phyloP scores from a whole-genome alignment of 2,888 invertebrate species.

The Tenodera sinensis region DNA sequence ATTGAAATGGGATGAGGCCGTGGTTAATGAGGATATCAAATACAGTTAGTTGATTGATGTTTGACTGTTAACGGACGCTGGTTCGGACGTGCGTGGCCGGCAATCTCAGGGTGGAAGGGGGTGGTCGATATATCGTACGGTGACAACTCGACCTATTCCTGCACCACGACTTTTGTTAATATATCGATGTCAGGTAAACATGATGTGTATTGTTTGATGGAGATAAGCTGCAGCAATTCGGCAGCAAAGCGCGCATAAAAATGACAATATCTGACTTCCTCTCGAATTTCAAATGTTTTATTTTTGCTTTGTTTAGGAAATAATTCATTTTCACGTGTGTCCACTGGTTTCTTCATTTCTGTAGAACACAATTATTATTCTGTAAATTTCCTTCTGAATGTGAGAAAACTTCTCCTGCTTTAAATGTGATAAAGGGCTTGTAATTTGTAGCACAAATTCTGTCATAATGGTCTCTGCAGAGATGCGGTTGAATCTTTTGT shows the following conservation, averaged over 20 bases:
- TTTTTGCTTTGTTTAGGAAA: too few species aligned
- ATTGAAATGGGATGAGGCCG: background rate
- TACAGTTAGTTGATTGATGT: slow-evolving; percentile 17
- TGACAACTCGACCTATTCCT: background rate
- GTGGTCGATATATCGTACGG: background rate
- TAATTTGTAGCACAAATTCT: too few species aligned
- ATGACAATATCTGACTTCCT: background rate
- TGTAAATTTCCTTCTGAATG: too few species aligned
- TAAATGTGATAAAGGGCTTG: too few species aligned
- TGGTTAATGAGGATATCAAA: slow-evolving; percentile 19
- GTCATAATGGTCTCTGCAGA: too few species aligned
- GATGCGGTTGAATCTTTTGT: too few species aligned
- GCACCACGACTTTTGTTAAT: background rate
- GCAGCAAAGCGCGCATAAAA: background rate
- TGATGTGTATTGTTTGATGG: background rate
- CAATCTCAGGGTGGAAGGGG: background rate
- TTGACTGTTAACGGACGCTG: slow-evolving; percentile 1
- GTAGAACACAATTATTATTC: too few species aligned
- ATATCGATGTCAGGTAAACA: background rate
- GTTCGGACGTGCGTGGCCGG: background rate
- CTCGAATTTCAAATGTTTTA: too few species aligned
- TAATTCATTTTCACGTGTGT: too few species aligned
- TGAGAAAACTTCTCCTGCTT: too few species aligned
- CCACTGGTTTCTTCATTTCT: too few species aligned
- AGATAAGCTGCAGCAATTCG: background rate